A percentile compares a stretch with the other conserved stretches of the same genome.
These are phyloP conservation scores for Spongilla lacustris DNA, from an alignment of 37 sponge, comb jelly and placozoan genomes.

Conservation along the genomic window DNA sequence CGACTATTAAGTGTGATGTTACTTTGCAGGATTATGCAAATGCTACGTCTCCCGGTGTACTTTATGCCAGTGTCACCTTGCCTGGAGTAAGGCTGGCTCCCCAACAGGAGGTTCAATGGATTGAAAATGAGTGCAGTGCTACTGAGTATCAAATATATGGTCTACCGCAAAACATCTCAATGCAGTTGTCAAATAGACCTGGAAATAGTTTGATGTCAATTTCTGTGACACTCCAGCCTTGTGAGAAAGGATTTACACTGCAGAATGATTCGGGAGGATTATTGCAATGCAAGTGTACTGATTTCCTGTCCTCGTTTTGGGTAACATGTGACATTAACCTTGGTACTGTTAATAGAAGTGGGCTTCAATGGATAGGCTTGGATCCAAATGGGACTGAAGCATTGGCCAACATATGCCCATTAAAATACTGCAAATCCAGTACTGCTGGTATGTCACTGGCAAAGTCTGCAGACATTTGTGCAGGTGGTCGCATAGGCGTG, in stretches of 20 bases:
- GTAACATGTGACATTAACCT: conserved; percentile 15
- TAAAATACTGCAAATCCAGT: background rate
- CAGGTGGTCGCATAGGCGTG: conserved; percentile 17
- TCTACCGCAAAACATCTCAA: background rate
- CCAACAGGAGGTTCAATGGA: too few species aligned
- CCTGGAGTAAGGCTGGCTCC: too few species aligned
- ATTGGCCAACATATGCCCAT: conserved; percentile 4
- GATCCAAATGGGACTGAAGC: background rate
- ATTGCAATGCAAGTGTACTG: conserved; percentile 1
- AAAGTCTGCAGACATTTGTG: conserved; percentile 15
- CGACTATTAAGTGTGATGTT: too few species aligned
- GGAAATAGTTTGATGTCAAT: background rate
- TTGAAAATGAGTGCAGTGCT: background rate
- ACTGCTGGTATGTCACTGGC: background rate
- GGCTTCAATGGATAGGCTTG: conserved; percentile 22
- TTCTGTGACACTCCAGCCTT: too few species aligned
- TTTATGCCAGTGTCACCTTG: too few species aligned
- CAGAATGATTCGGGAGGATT: too few species aligned
- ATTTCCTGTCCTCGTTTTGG: background rate
- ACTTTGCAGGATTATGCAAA: too few species aligned
- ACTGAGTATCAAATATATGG: conserved; percentile 22
- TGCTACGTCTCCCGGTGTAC: too few species aligned
- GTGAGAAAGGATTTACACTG: too few species aligned
- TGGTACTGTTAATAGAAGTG: background rate
- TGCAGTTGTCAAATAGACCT: background rate